Evolutionary conservation across 2,888 invertebrate genomes (phyloP), one percentile per base, ranked within the genome.

Genomic region (Mantis religiosa): DNA sequence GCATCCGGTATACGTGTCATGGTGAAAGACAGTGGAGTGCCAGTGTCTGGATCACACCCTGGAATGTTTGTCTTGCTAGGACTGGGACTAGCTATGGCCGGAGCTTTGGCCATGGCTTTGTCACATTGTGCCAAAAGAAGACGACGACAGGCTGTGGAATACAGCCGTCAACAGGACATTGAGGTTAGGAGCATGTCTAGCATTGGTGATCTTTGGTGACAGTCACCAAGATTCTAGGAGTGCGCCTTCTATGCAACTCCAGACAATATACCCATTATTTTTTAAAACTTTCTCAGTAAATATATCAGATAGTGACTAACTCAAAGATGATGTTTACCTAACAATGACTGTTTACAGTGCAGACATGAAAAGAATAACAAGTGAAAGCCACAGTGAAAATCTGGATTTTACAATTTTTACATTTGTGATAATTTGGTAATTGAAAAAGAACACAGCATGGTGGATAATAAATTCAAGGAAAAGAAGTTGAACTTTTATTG

Each of bases 161-260:
- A 90, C 85, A 92, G 93, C 85, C 91, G 91, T 41, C 91, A 92
- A 88, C 94, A 94, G 90, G 93, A 94, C 91, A 94, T 96, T 94
- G 96, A 96, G 93, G 96, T 96, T 92, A 93, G 93, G 91, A 93
- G 93, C 90, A 91, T 94, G 91, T 94, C 94, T 82, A 95, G 95
- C 89, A 95, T 96, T 87, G 94, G 95, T 85, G 96, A 96, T 91
- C 94, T 96, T 90, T 96, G 96, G 96, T 96, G 96, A 96, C 95
- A 54, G 28, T 86, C 83, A 83, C 54, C 83, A 20, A 82, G 87
- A 87, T 82, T 82, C 20, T 87, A 82, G 82, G 82, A 71, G 54
- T 71, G 54, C 25, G 54, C 54, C 54, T 71, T 71, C 25, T 71
- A 71, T 71, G 54, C 54, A 71, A 15, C 54, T 71, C 54, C 54